Base-by-base conservation (phyloP, 1,140 invertebrate species). In the Trigoniulus corallinus region DNA sequence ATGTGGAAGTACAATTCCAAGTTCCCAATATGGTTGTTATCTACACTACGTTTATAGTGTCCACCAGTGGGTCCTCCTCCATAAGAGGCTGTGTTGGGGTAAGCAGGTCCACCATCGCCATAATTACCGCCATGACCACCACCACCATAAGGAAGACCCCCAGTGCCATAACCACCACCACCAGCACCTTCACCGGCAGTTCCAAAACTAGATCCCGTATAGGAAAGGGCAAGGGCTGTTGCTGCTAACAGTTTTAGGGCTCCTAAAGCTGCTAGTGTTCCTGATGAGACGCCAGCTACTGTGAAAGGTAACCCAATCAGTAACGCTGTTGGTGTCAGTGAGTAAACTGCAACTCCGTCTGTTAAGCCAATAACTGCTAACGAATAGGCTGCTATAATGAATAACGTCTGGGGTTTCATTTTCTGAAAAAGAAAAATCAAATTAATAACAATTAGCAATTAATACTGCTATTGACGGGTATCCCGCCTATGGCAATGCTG, bases 1-100 rank as follows among this genome's bases (percentile, higher is more conserved):
- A 51, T 51, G 43, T 51, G 50, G 26, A 51, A 51, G 26, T 51
- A 51, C 18, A 51, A 43, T 10, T 51, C 50, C 42, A 51, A 21
- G 26, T 47, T 51, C 23, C 50, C 50, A 23, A 51, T 22, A 7
- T 4, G 4, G 42, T 44, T 44, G 18, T 44, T 20, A 7, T 7
- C 42, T 18, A 44, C 42, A 44, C 24, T 44, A 7, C 42, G 42
- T 44, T 44, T 44, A 20, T 44, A 44, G 24, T 7, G 4, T 4
- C 4, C 4, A 7, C 4, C 4, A 24, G 4, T 18, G 18, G 7
- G 18, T 7, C 21, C 12, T 24, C 24, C 18, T 7, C 18, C 18
- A 7, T 4, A 18, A 24, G 7, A 4, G 24, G 4, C 4, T 24
- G 18, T 7, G 12, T 44, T 20, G 12, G 18, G 7, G 4, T 4